phyloP scores from a whole-genome alignment of 1,140 invertebrate genomes.

The Leptinotarsa lineolata region DNA sequence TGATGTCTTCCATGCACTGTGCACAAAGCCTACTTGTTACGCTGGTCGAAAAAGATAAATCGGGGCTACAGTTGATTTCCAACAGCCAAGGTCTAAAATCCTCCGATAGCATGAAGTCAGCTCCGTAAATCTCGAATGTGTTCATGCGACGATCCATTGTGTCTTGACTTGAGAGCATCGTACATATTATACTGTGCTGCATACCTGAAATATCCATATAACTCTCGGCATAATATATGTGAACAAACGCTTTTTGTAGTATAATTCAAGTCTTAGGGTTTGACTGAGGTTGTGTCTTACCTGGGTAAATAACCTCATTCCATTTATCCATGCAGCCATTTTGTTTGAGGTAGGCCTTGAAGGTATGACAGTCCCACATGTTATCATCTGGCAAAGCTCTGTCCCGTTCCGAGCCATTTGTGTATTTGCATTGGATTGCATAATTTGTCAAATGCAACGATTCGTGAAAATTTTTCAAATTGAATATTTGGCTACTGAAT shows the following conservation, averaged over 20 bases:
- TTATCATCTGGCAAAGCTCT: constrained; percentile 77
- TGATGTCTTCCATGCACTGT: constrained; percentile 86
- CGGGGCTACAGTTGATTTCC: constrained; percentile 93
- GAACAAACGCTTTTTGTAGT: too few relatives aligned
- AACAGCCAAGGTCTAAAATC: constrained; percentile 90
- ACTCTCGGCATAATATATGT: too few relatives aligned
- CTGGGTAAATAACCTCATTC: constrained; percentile 68
- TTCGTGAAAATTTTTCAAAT: constrained; percentile 87
- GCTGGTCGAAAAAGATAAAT: constrained; percentile 84
- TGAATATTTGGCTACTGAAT: constrained; percentile 91
- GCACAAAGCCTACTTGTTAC: constrained; percentile 86
- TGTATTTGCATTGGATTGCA: constrained; percentile 90
- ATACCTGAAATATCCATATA: constrained; percentile 64
- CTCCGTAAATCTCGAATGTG: constrained; percentile 91
- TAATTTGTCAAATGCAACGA: constrained; percentile 93
- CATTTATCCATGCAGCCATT: constrained; percentile 76
- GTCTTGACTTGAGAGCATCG: constrained; percentile 84
- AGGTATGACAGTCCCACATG: constrained; percentile 86
- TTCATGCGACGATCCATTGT: constrained; percentile 84
- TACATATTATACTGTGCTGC: constrained; percentile 83
- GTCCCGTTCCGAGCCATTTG: constrained; percentile 75
- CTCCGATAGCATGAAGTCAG: constrained; percentile 90
- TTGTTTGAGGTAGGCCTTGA: constrained; percentile 73
- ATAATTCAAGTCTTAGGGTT: too few relatives aligned
- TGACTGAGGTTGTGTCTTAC: constrained; percentile 61